These are phyloP conservation scores for Lipophrys pholis DNA, from an alignment of 2,113 vertebrate species.

Conservation along the genomic window DNA sequence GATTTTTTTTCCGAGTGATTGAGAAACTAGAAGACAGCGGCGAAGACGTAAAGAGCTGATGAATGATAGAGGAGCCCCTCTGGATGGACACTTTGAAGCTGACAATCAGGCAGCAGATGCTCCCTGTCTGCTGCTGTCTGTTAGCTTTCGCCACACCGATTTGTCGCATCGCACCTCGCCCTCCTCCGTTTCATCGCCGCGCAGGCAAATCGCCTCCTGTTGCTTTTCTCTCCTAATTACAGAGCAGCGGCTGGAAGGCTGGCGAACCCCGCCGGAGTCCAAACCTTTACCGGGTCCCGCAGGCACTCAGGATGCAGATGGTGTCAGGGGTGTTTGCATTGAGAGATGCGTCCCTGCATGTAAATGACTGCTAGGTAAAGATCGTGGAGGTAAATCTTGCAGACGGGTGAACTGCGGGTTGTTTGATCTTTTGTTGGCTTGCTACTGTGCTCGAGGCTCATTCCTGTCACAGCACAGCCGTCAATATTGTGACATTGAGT, in stretches of 20 bases:
- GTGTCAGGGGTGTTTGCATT: slow-evolving; percentile 40
- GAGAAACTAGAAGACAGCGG: neutral
- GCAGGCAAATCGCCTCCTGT: slow-evolving; percentile 27
- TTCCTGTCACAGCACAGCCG: slow-evolving; percentile 13
- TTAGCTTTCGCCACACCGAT: slow-evolving; percentile 19
- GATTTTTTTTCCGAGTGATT: neutral
- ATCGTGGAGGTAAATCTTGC: slow-evolving; percentile 35
- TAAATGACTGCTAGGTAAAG: slow-evolving; percentile 39
- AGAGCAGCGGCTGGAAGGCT: slow-evolving; percentile 8
- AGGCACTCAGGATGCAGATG: slow-evolving; percentile 50
- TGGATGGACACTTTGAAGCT: slow-evolving; percentile 16
- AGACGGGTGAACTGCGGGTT: slow-evolving; percentile 38
- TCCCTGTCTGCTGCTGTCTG: slow-evolving; percentile 8
- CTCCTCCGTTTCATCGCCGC: slow-evolving; percentile 26
- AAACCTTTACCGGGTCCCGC: slow-evolving; percentile 26
- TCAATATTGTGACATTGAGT: no score
- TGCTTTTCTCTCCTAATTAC: slow-evolving; percentile 34
- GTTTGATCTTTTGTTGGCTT: slow-evolving; percentile 41
- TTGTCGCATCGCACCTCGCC: slow-evolving; percentile 1
- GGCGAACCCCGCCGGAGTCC: slow-evolving; percentile 27
- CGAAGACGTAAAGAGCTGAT: slow-evolving; percentile 18
- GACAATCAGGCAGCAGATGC: slow-evolving; percentile 28
- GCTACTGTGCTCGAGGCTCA: slow-evolving; percentile 21
- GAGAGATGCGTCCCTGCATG: slow-evolving; percentile 32
- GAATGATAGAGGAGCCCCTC: slow-evolving; percentile 30